These are phyloP conservation scores for Dexiosoma caninum DNA, from an alignment of 2,888 invertebrate species.

Conservation along the genomic window DNA sequence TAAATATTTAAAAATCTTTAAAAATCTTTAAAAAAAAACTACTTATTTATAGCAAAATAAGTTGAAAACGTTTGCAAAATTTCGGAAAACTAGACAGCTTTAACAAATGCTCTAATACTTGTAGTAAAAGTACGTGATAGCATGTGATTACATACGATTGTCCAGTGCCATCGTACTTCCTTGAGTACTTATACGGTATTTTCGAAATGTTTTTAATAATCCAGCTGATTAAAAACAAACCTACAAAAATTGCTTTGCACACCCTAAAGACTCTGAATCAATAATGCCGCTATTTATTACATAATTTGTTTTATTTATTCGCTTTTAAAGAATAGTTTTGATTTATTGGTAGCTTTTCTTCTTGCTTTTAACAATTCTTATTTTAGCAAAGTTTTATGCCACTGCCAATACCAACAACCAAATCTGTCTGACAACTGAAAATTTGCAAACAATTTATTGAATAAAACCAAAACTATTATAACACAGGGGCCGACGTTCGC, in stretches of 20 bases:
- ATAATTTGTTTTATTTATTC: not conserved
- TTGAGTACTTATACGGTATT: no score
- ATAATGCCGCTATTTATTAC: not conserved
- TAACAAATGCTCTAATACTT: no score
- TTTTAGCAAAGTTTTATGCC: conserved; percentile 2
- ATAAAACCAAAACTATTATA: not conserved
- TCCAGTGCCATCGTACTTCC: no score
- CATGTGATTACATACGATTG: no score
- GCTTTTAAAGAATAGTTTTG: not conserved
- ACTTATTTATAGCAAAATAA: no score
- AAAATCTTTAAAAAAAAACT: no score
- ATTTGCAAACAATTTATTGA: not conserved
- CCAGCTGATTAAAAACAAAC: not conserved
- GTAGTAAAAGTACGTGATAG: no score
- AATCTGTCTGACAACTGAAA: not conserved
- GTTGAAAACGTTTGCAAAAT: no score
- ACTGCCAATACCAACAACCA: not conserved
- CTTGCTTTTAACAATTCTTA: not conserved
- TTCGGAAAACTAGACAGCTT: no score
- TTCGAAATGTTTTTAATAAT: no score
- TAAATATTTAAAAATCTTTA: no score
- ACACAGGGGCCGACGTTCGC: no score
- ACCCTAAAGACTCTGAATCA: not conserved
- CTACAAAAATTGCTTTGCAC: not conserved
- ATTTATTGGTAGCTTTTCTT: not conserved